A percentile compares a stretch with the other conserved stretches of the same genome.
Evolutionary conservation across 2,797 vertebrate species (phyloP).

Genomic region (Adrianichthys oophorus): DNA sequence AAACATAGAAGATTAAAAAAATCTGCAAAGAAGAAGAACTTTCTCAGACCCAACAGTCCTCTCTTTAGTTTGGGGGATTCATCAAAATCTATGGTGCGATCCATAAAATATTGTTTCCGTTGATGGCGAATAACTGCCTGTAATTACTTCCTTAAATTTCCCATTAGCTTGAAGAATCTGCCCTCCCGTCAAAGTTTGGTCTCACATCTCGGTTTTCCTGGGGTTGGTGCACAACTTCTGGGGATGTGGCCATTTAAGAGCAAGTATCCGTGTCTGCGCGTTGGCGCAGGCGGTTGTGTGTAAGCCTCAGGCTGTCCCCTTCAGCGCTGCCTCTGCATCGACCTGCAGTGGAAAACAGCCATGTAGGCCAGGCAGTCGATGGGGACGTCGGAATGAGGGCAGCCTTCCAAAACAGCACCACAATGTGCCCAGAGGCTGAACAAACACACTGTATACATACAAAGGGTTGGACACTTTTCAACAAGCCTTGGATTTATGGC

Average conservation of each 20-base stretch:
- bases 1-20: no score
- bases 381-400: conserved; percentile 69
- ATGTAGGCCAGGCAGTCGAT: conserved; percentile 72
- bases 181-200: no score
- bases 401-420: conserved; percentile 60
- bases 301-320: conserved; percentile 55
- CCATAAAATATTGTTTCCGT: no score
- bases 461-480: conserved; percentile 51
- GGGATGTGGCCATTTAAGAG: conserved; percentile 50
- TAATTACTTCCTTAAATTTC: no score
- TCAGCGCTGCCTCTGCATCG: conserved; percentile 63
- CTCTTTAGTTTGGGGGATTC: no score
- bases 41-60: no score
- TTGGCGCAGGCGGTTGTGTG: conserved; percentile 16
- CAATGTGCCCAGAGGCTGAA: conserved; percentile 55
- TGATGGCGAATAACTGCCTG: no score
- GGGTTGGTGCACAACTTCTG: conserved; percentile 7
- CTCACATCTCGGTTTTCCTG: no score
- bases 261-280: conserved; percentile 32
- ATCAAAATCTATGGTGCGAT: no score
- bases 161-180: no score
- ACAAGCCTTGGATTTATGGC: conserved; percentile 54
- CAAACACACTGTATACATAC: conserved; percentile 36
- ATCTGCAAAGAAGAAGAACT: no score
- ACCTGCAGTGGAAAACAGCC: conserved; percentile 65